Base-by-base conservation (phyloP, 2,888 invertebrate genomes). In the Leucoptera coffeella region DNA sequence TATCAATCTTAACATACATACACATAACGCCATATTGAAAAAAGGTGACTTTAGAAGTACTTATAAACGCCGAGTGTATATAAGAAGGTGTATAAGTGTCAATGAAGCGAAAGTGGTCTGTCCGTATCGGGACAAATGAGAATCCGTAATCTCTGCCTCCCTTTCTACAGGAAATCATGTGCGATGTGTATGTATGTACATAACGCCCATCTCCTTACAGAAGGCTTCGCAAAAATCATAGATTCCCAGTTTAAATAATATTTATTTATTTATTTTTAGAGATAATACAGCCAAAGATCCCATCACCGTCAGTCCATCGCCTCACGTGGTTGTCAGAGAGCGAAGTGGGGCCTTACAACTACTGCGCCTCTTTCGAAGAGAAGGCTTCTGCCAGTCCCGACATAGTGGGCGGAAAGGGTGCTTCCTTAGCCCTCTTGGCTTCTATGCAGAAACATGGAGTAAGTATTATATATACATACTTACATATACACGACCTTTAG, bases 391-490 rank as follows among this genome's bases (percentile, higher is more conserved):
- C 65, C 13, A 74, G 75, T 33, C 52, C 75, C 1, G 46, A 51
- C 6, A 47, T 81, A 7, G 81, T 83, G 1, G 90, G 90, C 1
- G 88, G 87, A 1, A 90, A 89, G 51, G 88, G 84, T 7, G 78
- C 82, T 2, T 87, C 88, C 2, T 52, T 90, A 9, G 84, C 84
- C 1, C 49, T 80, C 20, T 55, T 89, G 23, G 44, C 53, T 7
- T 56, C 65, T 0, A 37, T 56, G 12, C 53, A 76, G 28, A 38
- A 50, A 11, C 41, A 56, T 22, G 50, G 73, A 42, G 78, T 77
- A 53, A 12, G 23, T 23, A 3, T 14, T 26, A 7, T 7, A 24
- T 8, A 24, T 13, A 11, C 24, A 24, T 24, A 14, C 14, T 12
- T 12, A 11, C 11, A 24, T 24, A 13, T 14, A 22, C 11, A 22